These are phyloP conservation scores for Siniperca undulata DNA, from an alignment of 2,797 vertebrate genomes.

Conservation along the genomic window DNA sequence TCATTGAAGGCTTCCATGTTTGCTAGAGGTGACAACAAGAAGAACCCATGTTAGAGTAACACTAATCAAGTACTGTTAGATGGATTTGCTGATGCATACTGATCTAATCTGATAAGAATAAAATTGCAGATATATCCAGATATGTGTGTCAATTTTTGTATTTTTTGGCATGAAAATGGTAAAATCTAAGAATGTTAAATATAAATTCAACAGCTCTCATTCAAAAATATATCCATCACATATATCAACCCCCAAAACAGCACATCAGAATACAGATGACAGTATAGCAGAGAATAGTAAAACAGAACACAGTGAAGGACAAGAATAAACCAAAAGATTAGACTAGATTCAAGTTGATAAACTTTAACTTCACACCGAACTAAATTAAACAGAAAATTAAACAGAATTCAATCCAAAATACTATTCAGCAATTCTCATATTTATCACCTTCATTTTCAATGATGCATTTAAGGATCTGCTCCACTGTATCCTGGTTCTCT, in stretches of 20 bases:
- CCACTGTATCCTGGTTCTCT: constrained; percentile 95
- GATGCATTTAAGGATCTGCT: constrained; percentile 95
- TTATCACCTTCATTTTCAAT: constrained; percentile 95
- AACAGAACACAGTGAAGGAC: neutral
- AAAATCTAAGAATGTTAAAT: neutral
- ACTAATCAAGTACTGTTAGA: neutral
- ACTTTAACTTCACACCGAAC: neutral
- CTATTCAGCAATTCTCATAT: neutral
- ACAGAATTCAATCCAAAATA: neutral
- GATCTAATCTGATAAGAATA: neutral
- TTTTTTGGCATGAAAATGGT: neutral
- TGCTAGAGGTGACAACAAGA: constrained; percentile 81
- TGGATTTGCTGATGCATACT: neutral
- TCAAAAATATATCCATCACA: neutral
- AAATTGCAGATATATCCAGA: neutral
- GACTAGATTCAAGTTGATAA: neutral
- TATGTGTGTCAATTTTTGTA: neutral
- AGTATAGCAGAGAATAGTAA: neutral
- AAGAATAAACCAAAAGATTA: neutral
- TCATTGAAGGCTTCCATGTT: constrained; percentile 96
- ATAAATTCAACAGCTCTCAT: neutral
- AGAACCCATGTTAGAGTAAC: constrained; percentile 14
- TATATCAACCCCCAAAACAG: neutral
- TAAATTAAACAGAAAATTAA: neutral
- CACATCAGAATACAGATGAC: neutral